Evolutionary conservation across 1,140 invertebrate species (phyloP), one percentile per base, ranked within the genome.

Genomic region (Dufourea novaeangliae): DNA sequence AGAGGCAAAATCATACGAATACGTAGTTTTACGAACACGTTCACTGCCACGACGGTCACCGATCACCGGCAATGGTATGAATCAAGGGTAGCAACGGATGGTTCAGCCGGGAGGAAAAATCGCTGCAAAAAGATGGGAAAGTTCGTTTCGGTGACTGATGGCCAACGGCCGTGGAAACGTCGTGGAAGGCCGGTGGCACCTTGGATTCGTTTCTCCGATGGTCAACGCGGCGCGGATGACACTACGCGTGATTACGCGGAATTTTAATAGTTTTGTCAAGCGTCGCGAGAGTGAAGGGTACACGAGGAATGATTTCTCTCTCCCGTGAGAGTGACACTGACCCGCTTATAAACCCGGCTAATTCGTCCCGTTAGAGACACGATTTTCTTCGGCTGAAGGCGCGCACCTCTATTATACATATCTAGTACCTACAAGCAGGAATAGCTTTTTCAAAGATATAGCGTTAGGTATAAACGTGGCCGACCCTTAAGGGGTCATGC

Each of bases 181-280:
- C 44, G 50, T 0, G 20, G 66, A 54, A 57, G 57, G 39, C 14
- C n/a, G n/a, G n/a, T n/a, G n/a, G 39, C 27, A 64, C 68, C 75
- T 71, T 77, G 75, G 75, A 62, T 77, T 77, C 41, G 52, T 75
- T 68, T 57, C 72, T 39, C 22, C 69, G 68, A 73, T 62, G 69
- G 68, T 14, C 66, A 71, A n/a, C n/a, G 14, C 54, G 44, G 17
- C 57, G 61, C 22, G 14, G 69, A 63, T 62, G 74, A 62, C 57
- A 62, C 74, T 44, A 0, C 39, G 52, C 27, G 29, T 34, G 68
- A 75, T 79, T 61, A 59, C 78, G 12, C 54, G 72, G 72, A 68
- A 79, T 79, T 62, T 79, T 79, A 79, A 79, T 79, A 79, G 78
- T 79, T 79, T 79, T 37, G 63, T 52, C 63, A 66, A 69, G 56